These are phyloP conservation scores for Cecropterus lyciades DNA, from an alignment of 1,140 invertebrate species.

Conservation along the genomic window DNA sequence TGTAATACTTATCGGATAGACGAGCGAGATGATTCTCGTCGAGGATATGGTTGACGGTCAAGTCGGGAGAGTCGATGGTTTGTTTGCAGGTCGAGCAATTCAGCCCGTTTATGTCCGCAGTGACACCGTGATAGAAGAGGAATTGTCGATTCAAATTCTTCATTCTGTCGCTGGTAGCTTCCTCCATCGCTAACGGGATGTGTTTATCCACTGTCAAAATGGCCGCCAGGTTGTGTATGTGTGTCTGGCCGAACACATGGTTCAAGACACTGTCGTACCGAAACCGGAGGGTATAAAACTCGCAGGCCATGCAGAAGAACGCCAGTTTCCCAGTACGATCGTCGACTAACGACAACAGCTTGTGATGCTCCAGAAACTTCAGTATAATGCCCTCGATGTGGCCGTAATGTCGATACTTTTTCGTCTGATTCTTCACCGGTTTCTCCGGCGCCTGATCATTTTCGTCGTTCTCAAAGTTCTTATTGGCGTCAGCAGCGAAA, in stretches of 20 bases:
- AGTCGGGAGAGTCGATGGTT: slow-evolving; percentile 57
- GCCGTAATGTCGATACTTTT: slow-evolving; percentile 77
- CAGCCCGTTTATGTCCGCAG: slow-evolving; percentile 42
- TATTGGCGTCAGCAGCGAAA: slow-evolving; percentile 67
- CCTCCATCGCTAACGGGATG: slow-evolving; percentile 58
- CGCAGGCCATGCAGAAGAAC: slow-evolving; percentile 76
- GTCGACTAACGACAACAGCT: slow-evolving; percentile 68
- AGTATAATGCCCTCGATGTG: slow-evolving; percentile 68
- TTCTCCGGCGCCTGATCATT: slow-evolving; percentile 65
- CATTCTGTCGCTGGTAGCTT: slow-evolving; percentile 60
- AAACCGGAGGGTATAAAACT: slow-evolving; percentile 76
- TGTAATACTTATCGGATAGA: slow-evolving; percentile 69
- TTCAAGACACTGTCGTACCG: slow-evolving; percentile 75
- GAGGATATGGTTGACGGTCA: slow-evolving; percentile 64
- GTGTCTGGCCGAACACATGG: slow-evolving; percentile 73
- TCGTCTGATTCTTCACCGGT: slow-evolving; percentile 65
- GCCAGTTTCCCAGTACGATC: slow-evolving; percentile 76
- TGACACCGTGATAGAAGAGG: slow-evolving; percentile 58
- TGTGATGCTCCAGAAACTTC: slow-evolving; percentile 70
- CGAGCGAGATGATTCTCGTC: slow-evolving; percentile 72
- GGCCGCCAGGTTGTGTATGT: slow-evolving; percentile 69
- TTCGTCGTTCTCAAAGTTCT: slow-evolving; percentile 74
- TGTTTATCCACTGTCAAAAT: slow-evolving; percentile 71
- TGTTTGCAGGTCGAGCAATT: slow-evolving; percentile 64
- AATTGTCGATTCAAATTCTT: slow-evolving; percentile 71